Conservation (phyloP, 92 coral and sea anemone species). For the Paramuricea clavata region DNA sequence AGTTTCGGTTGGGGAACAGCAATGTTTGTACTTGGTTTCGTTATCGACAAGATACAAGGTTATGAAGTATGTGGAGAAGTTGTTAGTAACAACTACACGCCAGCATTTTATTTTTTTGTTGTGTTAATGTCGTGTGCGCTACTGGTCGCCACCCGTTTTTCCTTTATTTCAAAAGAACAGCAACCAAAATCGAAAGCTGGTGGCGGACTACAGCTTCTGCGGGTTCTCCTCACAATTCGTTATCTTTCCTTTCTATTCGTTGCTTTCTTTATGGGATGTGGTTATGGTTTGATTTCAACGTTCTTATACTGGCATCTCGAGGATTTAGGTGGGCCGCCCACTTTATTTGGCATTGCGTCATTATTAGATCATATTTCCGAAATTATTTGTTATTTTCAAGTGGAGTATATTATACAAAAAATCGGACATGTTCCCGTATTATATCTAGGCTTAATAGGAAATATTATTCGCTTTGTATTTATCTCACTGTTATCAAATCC, state of each 20-base stretch:
- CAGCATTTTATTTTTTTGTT: conserved; percentile 95
- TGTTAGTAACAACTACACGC: conserved; percentile 95
- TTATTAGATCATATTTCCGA: conserved; percentile 97
- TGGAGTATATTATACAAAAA: conserved; percentile 82
- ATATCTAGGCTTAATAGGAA: conserved; percentile 92
- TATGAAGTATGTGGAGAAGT: conserved; percentile 98
- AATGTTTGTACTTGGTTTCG: conserved; percentile 93
- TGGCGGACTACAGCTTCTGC: conserved; percentile 71
- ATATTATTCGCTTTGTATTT: conserved; percentile 84
- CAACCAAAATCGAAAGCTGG: conserved; percentile 62
- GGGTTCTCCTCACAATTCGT: conserved; percentile 81
- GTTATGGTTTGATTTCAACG: conserved; percentile 93
- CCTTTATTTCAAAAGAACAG: conserved; percentile 72
- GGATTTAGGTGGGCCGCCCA: conserved; percentile 99
- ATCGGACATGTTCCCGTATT: conserved; percentile 93
- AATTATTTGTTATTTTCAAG: conserved; percentile 92
- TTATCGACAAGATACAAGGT: conserved; percentile 91
- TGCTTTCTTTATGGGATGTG: conserved; percentile 94
- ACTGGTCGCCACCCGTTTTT: conserved; percentile 94
- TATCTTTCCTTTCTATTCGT: conserved; percentile 86
- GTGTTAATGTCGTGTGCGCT: conserved; percentile 95
- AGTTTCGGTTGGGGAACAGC: conserved; percentile 99
- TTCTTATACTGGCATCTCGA: conserved; percentile 99
- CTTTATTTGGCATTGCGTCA: conserved; percentile 99
- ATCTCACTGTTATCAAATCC: conserved; percentile 91